Evolutionary conservation across 2,113 vertebrate genomes (phyloP).

Genomic region (Cynopterus brachyotis): DNA sequence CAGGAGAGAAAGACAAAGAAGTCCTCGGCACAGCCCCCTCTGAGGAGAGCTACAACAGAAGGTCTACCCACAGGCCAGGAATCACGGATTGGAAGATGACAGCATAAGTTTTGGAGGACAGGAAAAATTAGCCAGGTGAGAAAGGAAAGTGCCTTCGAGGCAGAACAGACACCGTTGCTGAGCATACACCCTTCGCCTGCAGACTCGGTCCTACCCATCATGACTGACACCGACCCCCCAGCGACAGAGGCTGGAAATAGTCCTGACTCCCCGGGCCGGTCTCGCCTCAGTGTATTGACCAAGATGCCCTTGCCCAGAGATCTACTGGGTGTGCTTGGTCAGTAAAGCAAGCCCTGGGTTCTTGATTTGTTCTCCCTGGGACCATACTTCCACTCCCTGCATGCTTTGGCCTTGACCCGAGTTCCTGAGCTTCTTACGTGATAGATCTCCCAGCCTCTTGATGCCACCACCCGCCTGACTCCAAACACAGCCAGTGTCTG

Average conservation of each 20-base stretch:
- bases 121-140: not conserved
- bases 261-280: not conserved
- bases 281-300: not conserved
- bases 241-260: not conserved
- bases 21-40: not conserved
- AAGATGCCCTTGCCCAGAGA: not conserved
- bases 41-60: not conserved
- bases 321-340: not conserved
- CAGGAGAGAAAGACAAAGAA: not conserved
- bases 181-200: not conserved
- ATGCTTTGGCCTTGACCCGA: not conserved
- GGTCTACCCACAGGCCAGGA: not conserved
- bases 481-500: not conserved
- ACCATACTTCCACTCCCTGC: not conserved
- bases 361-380: not conserved
- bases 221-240: no score
- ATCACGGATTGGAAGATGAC: not conserved
- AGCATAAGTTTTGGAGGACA: not conserved
- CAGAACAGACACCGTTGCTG: rapidly evolving
- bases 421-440: not conserved
- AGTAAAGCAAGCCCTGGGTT: not conserved
- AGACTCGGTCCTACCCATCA: not conserved
- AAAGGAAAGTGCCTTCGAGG: not conserved
- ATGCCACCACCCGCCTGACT: not conserved
- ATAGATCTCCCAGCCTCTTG: not conserved